These are phyloP conservation scores for Tenodera sinensis DNA, from an alignment of 2,888 invertebrate genomes.

Conservation along the genomic window DNA sequence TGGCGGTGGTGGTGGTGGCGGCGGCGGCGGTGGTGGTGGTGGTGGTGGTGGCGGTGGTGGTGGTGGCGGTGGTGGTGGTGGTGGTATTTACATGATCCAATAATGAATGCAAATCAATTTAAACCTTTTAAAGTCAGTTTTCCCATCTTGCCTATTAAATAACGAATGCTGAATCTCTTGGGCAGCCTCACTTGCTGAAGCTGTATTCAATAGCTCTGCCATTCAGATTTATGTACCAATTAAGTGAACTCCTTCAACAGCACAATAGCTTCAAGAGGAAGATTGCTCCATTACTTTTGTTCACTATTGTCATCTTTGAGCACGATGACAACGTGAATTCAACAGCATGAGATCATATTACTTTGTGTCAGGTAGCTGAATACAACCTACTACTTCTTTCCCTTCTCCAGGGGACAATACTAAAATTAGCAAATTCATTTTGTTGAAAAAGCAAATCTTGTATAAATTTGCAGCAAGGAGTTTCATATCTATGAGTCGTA, in stretches of 20 bases:
- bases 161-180: background rate
- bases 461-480: no score
- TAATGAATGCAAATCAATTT: no score
- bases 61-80: no score
- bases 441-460: no score
- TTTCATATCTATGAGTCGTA: no score
- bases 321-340: background rate
- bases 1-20: no score
- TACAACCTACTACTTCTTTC: no score
- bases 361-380: background rate
- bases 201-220: background rate
- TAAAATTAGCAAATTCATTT: no score
- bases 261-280: background rate
- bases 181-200: background rate
- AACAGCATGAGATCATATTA: background rate
- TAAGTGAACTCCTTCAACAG: background rate
- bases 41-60: no score
- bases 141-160: background rate
- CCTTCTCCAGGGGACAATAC: no score
- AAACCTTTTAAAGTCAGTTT: background rate
- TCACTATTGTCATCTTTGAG: background rate
- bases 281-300: background rate
- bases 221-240: background rate
- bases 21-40: no score
- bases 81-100: no score